Evolutionary conservation across 2,888 invertebrate species (phyloP).

Genomic region (Pasiphila rectangulata): DNA sequence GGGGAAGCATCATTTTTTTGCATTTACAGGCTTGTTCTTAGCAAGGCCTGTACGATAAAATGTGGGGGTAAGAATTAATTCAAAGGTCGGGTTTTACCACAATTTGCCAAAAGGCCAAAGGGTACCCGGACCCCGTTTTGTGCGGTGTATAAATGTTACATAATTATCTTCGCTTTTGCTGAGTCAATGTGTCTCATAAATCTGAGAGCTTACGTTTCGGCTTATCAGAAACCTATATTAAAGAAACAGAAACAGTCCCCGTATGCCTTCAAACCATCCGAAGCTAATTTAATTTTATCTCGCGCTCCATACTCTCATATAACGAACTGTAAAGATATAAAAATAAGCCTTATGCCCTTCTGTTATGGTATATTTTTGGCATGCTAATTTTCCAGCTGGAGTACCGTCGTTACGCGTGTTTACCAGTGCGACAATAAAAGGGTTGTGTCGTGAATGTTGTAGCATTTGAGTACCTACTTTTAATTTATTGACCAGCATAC

Average conservation of each 20-base stretch:
- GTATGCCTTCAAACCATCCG: conserved; percentile 12
- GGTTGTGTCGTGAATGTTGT: conserved; percentile 28
- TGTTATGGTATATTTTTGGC: conserved; percentile 10
- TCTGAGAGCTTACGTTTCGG: neutral
- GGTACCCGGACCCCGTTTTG: neutral
- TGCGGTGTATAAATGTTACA: neutral
- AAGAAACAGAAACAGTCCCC: conserved; percentile 2
- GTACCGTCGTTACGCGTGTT: conserved; percentile 22
- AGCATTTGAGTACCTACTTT: conserved; percentile 27
- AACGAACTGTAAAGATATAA: conserved; percentile 8
- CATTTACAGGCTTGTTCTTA: neutral
- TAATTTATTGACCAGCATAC: conserved; percentile 27
- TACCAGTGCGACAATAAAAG: conserved; percentile 31
- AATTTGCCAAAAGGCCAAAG: neutral
- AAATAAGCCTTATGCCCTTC: conserved; percentile 4
- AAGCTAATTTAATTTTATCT: conserved; percentile 30
- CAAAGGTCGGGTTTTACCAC: neutral
- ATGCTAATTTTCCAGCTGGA: conserved; percentile 4
- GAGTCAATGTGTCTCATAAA: neutral
- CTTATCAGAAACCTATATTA: conserved; percentile 5
- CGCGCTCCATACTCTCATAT: conserved; percentile 11
- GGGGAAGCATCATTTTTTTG: conserved; percentile 5
- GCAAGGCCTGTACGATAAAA: neutral
- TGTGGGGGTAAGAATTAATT: neutral
- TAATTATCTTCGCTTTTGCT: neutral